phyloP scores from a whole-genome alignment of 2,113 vertebrate species.

The Nerophis ophidion region DNA sequence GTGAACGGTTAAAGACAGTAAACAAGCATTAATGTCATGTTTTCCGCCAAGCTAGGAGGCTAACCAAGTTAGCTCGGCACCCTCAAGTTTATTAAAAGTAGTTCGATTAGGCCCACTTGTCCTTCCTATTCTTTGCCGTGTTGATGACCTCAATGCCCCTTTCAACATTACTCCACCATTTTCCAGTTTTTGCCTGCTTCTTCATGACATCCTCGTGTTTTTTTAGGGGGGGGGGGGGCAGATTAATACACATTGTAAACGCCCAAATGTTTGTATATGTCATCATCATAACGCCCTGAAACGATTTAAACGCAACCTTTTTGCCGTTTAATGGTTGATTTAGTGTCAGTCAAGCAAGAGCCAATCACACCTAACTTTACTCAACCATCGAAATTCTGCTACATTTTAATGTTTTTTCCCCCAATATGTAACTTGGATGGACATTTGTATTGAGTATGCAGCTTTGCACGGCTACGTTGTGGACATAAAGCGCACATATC shows the following conservation, averaged over 20 bases:
- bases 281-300: too few species aligned
- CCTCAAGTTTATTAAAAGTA: conserved; percentile 35
- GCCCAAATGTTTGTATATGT: background rate
- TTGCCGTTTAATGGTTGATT: too few species aligned
- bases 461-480: background rate
- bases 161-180: conserved; percentile 7
- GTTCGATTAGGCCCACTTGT: conserved; percentile 2
- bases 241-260: conserved; percentile 3
- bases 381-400: background rate
- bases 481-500: background rate
- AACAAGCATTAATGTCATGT: conserved; percentile 28
- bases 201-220: conserved; percentile 58
- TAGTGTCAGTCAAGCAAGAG: background rate
- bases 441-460: too few species aligned
- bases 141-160: conserved; percentile 1
- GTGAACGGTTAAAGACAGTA: background rate
- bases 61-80: conserved; percentile 43
- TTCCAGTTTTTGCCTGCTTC: conserved; percentile 34
- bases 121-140: conserved; percentile 18
- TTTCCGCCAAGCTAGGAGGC: conserved; percentile 36
- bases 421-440: background rate
- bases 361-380: background rate
- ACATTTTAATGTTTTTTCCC: too few species aligned
- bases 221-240: conserved; percentile 23
- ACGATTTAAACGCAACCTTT: too few species aligned